Evolutionary conservation across 2,113 vertebrate genomes (phyloP).

Genomic region (Seriola quinqueradiata): DNA sequence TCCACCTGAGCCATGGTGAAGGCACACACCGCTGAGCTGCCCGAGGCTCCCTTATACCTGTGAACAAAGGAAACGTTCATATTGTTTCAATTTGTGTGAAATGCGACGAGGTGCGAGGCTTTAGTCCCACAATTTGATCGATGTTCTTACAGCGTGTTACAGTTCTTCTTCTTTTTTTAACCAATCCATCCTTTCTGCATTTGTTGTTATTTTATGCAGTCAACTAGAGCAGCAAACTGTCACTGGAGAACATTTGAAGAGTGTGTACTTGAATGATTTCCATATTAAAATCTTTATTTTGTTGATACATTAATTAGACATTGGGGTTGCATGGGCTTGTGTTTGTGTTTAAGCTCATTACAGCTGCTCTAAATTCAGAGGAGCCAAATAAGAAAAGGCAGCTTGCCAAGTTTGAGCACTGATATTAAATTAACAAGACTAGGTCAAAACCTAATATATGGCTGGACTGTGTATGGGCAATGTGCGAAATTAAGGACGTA

Average conservation of each 20-base stretch:
- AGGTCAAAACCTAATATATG: too few relatives aligned
- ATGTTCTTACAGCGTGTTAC: neutral
- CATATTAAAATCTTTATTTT: conserved; percentile 51
- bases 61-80: fast-evolving
- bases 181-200: neutral
- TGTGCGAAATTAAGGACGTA: too few relatives aligned
- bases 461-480: too few relatives aligned
- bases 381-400: conserved; percentile 32
- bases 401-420: conserved; percentile 36
- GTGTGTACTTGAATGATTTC: conserved; percentile 25
- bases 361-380: conserved; percentile 58
- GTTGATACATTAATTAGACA: conserved; percentile 53
- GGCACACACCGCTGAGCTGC: conserved; percentile 93
- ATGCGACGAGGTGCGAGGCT: neutral
- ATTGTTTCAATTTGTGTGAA: neutral
- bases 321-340: conserved; percentile 24
- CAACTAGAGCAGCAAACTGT: conserved; percentile 23
- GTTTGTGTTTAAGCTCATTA: conserved; percentile 58
- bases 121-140: neutral
- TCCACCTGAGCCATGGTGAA: conserved; percentile 94
- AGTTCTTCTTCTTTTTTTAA: neutral
- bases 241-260: conserved; percentile 43
- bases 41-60: conserved; percentile 91
- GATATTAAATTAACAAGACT: conserved; percentile 27
- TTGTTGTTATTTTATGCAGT: neutral